Base-by-base conservation (phyloP, 2,113 vertebrate genomes). In the Pteruthius melanotis region DNA sequence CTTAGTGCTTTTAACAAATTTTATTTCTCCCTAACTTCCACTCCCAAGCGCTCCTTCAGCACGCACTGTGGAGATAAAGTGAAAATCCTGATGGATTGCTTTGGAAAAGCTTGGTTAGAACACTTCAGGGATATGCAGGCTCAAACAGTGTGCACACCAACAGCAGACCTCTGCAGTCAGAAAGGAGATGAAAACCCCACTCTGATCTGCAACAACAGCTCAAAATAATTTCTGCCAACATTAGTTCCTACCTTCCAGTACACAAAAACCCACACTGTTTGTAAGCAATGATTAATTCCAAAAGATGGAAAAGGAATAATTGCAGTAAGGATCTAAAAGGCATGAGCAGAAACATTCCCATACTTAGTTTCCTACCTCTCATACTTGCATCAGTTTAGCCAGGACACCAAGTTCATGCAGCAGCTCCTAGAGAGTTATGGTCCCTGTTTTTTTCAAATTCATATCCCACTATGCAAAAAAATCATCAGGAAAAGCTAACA, bases 21-120 rank as follows among this genome's bases (percentile, higher is more conserved):
- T 63, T 20, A 16, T 66, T 83, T 80, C 57, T 80, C 52, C 40
- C 13, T 50, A 27, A 64, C 57, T 68, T 76, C 44, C 5, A 40
- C 27, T 66, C 30, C 13, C 16, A 2, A 40, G 44, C 11, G 7
- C 20, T 75, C 28, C 77, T 82, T 75, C 56, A 82, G 45, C 27
- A 68, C 0, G 0, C 33, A 10, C 9, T 42, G 7, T 4, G 0
- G 26, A 86, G 24, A 52, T 13, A 8, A 66, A 91, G 10, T 17
- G 21, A 60, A 69, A 75, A 70, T 59, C 47, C 42, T 61, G 21
- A 53, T 24, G 28, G 24, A 63, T 28, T 33, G 15, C 13, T 65
- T 30, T 44, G 42, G 66, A 35, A 83, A 82, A 89, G 12, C 10
- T 83, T 35, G 16, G 21, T 61, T 35, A 39, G n/a, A 89, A 31